phyloP scores from a whole-genome alignment of 2,888 invertebrate species.

The Ypsolopha sequella region DNA sequence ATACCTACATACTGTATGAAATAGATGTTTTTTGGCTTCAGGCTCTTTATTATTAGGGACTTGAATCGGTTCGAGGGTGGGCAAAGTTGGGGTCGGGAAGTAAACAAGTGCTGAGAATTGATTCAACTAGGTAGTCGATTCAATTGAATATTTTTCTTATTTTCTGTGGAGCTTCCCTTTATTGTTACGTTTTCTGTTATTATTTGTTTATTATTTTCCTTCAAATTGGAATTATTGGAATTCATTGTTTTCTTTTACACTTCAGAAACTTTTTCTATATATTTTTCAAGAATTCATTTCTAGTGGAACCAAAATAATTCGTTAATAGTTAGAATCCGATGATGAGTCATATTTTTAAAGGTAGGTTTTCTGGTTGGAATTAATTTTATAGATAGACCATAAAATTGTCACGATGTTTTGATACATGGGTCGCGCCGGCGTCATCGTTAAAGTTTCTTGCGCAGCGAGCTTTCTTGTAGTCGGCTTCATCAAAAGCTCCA shows the following conservation, averaged over 20 bases:
- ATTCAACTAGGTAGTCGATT: slow-evolving; percentile 51
- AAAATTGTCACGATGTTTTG: neutral
- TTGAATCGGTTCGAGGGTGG: slow-evolving; percentile 51
- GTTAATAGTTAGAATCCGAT: too few relatives aligned
- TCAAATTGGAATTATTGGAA: too few relatives aligned
- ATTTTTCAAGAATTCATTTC: too few relatives aligned
- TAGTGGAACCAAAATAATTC: too few relatives aligned
- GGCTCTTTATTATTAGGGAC: slow-evolving; percentile 63
- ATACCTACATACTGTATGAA: slow-evolving; percentile 53
- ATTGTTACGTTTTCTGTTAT: slow-evolving; percentile 1
- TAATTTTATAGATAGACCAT: too few relatives aligned
- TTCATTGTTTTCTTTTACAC: too few relatives aligned
- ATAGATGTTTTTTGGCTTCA: slow-evolving; percentile 67
- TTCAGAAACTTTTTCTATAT: too few relatives aligned
- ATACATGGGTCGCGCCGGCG: slow-evolving; percentile 18
- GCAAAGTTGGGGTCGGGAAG: slow-evolving; percentile 44
- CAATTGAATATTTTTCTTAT: slow-evolving; percentile 42
- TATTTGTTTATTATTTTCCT: slow-evolving; percentile 8
- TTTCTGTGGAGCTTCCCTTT: slow-evolving; percentile 20
- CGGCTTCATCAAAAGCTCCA: slow-evolving; percentile 44
- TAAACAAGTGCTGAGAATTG: slow-evolving; percentile 57
- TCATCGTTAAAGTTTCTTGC: slow-evolving; percentile 33
- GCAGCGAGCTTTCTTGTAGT: slow-evolving; percentile 30
- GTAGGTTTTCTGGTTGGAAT: too few relatives aligned
- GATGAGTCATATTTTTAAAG: too few relatives aligned